phyloP scores from a whole-genome alignment of 2,888 invertebrate species.

The Tanytarsus gracilentus region DNA sequence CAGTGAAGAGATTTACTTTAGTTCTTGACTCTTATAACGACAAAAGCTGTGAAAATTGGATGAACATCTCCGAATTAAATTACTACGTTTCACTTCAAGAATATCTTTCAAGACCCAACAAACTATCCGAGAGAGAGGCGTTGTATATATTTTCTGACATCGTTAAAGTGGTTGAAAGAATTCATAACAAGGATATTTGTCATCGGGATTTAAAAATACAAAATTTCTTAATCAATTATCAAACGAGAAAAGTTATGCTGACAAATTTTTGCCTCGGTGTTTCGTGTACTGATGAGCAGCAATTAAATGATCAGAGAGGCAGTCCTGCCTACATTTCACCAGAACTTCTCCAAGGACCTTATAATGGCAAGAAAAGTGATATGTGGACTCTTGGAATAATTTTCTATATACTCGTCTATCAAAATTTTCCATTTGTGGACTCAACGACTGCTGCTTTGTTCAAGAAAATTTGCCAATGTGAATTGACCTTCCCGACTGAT shows the following conservation, averaged over 20 bases:
- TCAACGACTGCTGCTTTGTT: conserved; percentile 63
- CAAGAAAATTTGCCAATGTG: conserved; percentile 63
- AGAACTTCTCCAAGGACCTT: conserved; percentile 68
- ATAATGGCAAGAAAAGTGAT: conserved; percentile 69
- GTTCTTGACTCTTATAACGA: conserved; percentile 57
- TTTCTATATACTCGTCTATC: conserved; percentile 68
- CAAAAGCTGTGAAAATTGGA: conserved; percentile 54
- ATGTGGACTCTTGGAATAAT: conserved; percentile 78
- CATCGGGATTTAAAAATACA: conserved; percentile 69
- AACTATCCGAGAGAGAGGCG: conserved; percentile 63
- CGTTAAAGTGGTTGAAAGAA: conserved; percentile 60
- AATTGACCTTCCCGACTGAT: conserved; percentile 64
- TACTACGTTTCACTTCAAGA: conserved; percentile 45
- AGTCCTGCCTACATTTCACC: conserved; percentile 76
- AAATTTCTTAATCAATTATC: conserved; percentile 63
- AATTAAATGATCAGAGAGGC: conserved; percentile 51
- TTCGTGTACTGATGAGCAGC: conserved; percentile 49
- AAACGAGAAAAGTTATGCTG: conserved; percentile 55
- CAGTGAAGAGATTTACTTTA: conserved; percentile 53
- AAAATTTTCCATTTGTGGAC: conserved; percentile 74
- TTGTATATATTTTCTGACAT: conserved; percentile 65
- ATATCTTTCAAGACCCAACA: conserved; percentile 66
- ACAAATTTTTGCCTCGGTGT: conserved; percentile 54
- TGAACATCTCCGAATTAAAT: conserved; percentile 24
- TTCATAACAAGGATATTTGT: conserved; percentile 62